Evolutionary conservation across 2,888 invertebrate species (phyloP).

Genomic region (Sthenelais limicola): DNA sequence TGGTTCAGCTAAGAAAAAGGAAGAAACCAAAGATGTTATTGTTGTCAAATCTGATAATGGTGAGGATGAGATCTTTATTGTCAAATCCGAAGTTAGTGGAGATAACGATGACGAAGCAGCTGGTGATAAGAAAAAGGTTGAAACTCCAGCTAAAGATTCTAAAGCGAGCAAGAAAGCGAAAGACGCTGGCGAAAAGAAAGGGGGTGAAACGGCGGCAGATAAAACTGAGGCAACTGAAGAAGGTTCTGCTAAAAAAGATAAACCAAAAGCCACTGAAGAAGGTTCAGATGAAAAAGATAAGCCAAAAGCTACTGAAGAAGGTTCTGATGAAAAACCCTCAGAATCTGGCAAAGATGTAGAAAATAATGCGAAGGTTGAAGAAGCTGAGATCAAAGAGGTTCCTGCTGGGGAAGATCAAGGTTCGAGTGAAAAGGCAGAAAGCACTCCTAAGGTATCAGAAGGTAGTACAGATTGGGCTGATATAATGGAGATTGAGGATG

Average conservation of each 20-base stretch:
- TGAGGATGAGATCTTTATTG: not conserved
- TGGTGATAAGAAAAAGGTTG: not conserved
- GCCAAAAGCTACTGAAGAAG: too few species aligned
- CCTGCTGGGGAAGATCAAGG: too few species aligned
- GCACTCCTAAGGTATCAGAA: too few species aligned
- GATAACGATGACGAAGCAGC: not conserved
- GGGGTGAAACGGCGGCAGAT: not conserved
- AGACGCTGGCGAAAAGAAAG: not conserved
- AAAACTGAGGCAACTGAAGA: conserved; percentile 2
- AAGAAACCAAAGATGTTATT: not conserved
- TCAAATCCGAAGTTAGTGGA: not conserved
- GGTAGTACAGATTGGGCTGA: too few species aligned
- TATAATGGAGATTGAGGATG: too few species aligned
- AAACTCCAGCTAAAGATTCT: not conserved
- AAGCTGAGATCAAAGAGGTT: too few species aligned
- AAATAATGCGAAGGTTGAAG: too few species aligned
- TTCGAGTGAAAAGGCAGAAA: too few species aligned
- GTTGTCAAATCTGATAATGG: not conserved
- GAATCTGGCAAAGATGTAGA: too few species aligned
- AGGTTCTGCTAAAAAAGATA: not conserved
- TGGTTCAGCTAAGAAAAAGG: not conserved
- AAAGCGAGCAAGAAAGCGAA: not conserved
- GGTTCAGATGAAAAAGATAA: too few species aligned
- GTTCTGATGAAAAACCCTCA: too few species aligned
- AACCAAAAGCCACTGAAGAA: not conserved